Evolutionary conservation across 2,888 invertebrate species (phyloP).

Genomic region (Acanthosepion esculentum): DNA sequence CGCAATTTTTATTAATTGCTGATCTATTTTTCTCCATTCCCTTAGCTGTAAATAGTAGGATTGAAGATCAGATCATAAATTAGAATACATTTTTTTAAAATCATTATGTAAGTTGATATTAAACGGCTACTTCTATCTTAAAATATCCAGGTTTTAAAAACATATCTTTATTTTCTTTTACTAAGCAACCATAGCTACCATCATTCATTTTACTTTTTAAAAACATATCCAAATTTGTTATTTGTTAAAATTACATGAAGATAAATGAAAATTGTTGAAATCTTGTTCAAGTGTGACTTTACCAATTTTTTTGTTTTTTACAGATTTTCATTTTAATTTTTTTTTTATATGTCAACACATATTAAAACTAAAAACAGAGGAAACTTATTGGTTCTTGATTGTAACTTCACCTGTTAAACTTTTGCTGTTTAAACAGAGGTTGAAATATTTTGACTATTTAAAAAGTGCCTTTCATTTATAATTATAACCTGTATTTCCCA

Average conservation of each 20-base stretch:
- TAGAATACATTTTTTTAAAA: background rate
- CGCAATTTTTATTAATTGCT: background rate
- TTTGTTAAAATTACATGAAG: background rate
- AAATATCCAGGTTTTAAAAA: background rate
- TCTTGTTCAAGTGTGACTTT: background rate
- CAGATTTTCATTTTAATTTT: background rate
- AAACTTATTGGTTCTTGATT: too few species aligned
- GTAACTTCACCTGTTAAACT: too few species aligned
- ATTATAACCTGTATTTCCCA: too few species aligned
- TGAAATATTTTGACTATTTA: background rate
- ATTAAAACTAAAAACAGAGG: too few species aligned
- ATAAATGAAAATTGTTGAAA: background rate
- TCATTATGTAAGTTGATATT: background rate
- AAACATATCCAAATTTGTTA: background rate
- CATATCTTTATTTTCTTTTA: background rate
- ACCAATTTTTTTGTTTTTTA: background rate
- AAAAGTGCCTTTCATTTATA: conserved; percentile 1
- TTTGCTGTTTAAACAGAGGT: background rate
- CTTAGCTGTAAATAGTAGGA: background rate
- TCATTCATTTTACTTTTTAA: background rate
- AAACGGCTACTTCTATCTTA: background rate
- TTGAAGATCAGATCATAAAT: background rate
- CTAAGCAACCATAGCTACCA: background rate
- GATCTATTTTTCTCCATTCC: background rate
- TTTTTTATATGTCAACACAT: background rate